Base-by-base conservation (phyloP, 23 tunicate genomes). In the Trididemnum nubilum region DNA sequence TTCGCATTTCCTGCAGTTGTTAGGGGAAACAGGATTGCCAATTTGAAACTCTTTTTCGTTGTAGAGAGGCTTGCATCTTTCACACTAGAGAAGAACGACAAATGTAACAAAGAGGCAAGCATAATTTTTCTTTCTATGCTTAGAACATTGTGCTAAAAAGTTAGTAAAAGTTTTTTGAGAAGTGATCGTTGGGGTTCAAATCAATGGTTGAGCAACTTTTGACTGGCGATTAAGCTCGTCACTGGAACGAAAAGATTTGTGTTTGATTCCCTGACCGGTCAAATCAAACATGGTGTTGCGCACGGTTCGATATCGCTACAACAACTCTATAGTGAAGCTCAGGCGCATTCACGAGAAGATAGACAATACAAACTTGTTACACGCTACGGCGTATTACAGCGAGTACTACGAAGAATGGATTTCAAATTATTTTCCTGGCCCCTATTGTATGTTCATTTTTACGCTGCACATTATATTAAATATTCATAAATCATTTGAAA, bases 31-130 rank as follows among this genome's bases (percentile, higher is more conserved):
- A 24, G 38, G 31, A 77, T 86, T 76, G 34, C 93, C 87, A 33
- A 78, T 75, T 3, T 79, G 88, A 49, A 87, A 93, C 12, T 84
- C 89, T 71, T 93, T 93, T 86, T 93, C 75, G 80, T 93, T 93
- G 87, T 49, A 93, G 50, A 93, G 65, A 24, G 98, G 98, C 83
- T 80, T 64, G 80, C 98, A 93, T 33, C 86, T 64, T 63, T 93
- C 87, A 66, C 98, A 93, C 98, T 93, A 64, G 24, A 71, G 51
- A 69, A 71, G 27, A 40, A 59, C 18, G n/a, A n/a, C n/a, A n/a
- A n/a, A n/a, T n/a, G n/a, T n/a, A n/a, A n/a, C n/a, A n/a, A n/a
- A n/a, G 2, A 65, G 5, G 19, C 5, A 2, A 4, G 31, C 25
- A 5, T 24, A 63, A 4, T 9, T 63, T 19, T 63, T 63, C 31